phyloP scores from a whole-genome alignment of 2,888 invertebrate genomes.

The Oxyteleia sp. region DNA sequence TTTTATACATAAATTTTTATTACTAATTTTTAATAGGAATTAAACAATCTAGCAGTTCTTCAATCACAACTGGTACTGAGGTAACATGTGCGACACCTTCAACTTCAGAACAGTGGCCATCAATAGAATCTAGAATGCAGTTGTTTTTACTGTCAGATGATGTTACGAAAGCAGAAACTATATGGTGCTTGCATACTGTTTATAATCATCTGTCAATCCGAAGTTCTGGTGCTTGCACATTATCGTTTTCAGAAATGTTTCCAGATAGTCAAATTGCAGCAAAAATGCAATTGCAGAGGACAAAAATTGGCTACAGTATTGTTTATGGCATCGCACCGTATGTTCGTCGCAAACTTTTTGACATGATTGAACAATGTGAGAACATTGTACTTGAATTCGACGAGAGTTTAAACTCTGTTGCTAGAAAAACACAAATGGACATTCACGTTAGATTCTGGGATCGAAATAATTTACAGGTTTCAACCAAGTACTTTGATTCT shows the following conservation, averaged over 20 bases:
- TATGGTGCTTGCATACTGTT: constrained; percentile 17
- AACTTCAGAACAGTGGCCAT: no score
- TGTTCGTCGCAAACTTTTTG: constrained; percentile 49
- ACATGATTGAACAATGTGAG: constrained; percentile 42
- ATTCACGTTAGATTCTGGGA: constrained; percentile 77
- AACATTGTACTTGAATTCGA: constrained; percentile 68
- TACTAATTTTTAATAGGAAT: no score
- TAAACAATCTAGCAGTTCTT: no score
- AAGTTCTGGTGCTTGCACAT: constrained; percentile 8
- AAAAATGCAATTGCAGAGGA: constrained; percentile 54
- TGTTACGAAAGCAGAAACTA: constrained; percentile 30
- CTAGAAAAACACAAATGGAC: constrained; percentile 78
- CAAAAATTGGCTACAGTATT: constrained; percentile 70
- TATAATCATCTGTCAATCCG: constrained; percentile 8
- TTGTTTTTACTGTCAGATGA: constrained; percentile 3
- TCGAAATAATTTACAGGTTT: constrained; percentile 60
- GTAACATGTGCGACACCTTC: no score
- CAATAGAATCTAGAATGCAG: not conserved
- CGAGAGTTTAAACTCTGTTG: constrained; percentile 72
- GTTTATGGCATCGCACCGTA: constrained; percentile 67
- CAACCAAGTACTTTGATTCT: constrained; percentile 76
- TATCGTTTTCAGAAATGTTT: constrained; percentile 3
- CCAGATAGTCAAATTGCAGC: constrained; percentile 12
- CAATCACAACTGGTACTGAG: no score
- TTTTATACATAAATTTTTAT: no score